Percentiles rank a stretch among this genome's conserved stretches.
These are phyloP conservation scores for Shinisaurus crocodilurus DNA, from an alignment of 2,113 vertebrate species.

Conservation along the genomic window DNA sequence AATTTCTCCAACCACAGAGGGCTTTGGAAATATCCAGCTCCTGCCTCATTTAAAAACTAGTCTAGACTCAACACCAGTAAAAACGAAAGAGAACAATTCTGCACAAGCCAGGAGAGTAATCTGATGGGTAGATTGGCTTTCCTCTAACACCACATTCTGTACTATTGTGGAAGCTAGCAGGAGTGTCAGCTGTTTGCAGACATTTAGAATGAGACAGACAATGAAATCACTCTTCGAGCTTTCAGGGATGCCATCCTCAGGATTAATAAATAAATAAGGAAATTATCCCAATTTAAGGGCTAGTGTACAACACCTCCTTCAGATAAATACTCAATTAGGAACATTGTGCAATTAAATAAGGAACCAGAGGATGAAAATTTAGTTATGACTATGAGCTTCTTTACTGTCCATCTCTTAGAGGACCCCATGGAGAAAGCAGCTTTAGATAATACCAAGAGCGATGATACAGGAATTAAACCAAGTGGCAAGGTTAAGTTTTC, in stretches of 20 bases:
- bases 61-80: slow-evolving; percentile 12
- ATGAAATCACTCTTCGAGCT: background rate
- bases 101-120: background rate
- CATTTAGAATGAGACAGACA: background rate
- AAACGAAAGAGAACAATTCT: background rate
- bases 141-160: background rate
- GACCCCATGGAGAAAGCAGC: background rate
- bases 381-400: background rate
- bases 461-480: background rate
- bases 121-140: background rate
- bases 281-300: background rate
- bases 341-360: background rate
- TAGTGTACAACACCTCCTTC: too few relatives aligned
- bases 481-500: background rate
- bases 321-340: background rate
- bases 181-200: background rate
- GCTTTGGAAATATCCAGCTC: background rate
- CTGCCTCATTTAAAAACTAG: slow-evolving; percentile 8
- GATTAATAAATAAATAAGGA: background rate
- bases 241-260: background rate
- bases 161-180: background rate
- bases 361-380: background rate
- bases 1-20: slow-evolving; percentile 12
- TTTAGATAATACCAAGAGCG: background rate
- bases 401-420: background rate